Percentiles rank a stretch among this genome's conserved stretches.
These are phyloP conservation scores for Ceratina australensis DNA, from an alignment of 1,140 invertebrate genomes.

Conservation along the genomic window DNA sequence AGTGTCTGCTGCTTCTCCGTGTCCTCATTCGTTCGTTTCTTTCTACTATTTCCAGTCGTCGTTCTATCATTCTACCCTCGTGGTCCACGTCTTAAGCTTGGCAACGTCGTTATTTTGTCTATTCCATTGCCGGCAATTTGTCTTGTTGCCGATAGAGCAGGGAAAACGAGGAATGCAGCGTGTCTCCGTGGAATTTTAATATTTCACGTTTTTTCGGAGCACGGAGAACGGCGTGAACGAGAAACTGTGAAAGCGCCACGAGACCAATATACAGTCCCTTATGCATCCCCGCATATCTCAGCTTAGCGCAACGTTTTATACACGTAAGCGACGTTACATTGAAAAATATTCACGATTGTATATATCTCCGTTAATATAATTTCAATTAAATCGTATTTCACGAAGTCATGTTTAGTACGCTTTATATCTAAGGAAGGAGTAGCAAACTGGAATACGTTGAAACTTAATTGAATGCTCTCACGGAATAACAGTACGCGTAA, in stretches of 20 bases:
- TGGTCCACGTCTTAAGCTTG: conserved; percentile 53
- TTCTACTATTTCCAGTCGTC: conserved; percentile 49
- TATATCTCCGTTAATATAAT: too few species aligned
- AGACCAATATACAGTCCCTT: too few species aligned
- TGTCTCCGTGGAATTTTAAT: conserved; percentile 55
- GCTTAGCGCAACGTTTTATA: too few species aligned
- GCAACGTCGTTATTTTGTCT: conserved; percentile 61
- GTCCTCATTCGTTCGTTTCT: conserved; percentile 51
- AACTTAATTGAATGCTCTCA: too few species aligned
- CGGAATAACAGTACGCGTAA: too few species aligned
- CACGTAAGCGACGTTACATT: too few species aligned
- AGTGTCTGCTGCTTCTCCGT: conserved; percentile 59
- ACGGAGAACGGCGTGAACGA: neutral
- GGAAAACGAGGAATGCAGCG: neutral
- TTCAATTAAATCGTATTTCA: too few species aligned
- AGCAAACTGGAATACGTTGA: too few species aligned
- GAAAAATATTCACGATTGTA: too few species aligned
- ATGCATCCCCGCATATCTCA: neutral
- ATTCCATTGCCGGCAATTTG: conserved; percentile 27
- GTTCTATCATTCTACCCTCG: conserved; percentile 31
- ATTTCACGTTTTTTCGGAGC: neutral
- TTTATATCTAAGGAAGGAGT: too few species aligned
- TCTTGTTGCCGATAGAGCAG: neutral
- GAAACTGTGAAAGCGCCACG: too few species aligned
- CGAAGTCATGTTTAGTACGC: too few species aligned